Conservation (phyloP, 2,888 invertebrate species). For the Uloborus plumipes region DNA sequence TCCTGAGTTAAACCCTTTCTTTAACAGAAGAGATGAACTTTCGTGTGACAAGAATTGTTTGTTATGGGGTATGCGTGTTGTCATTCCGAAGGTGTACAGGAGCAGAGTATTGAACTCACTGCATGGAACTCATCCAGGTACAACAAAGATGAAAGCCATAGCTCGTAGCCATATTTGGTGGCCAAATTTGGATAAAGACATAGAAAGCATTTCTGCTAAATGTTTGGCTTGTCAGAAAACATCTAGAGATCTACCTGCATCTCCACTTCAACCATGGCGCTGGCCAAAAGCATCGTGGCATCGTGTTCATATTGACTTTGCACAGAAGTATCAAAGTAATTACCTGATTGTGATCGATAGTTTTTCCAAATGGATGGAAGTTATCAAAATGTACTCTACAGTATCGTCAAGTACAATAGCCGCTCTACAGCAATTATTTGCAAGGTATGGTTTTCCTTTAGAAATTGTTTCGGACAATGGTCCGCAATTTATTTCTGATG, state of each 20-base stretch:
- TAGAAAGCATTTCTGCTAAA: neutral
- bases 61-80: conserved; percentile 16
- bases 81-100: conserved; percentile 1
- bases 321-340: conserved; percentile 62
- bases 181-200: conserved; percentile 20
- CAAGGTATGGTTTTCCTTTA: conserved; percentile 29
- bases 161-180: conserved; percentile 26
- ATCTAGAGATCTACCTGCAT: too few relatives aligned
- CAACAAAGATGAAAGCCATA: conserved; percentile 18
- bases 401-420: neutral
- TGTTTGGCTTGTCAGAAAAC: neutral
- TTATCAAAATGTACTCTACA: neutral
- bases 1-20: conserved; percentile 9
- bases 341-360: conserved; percentile 68
- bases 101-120: conserved; percentile 1
- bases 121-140: conserved; percentile 21
- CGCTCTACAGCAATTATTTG: neutral
- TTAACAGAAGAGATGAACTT: conserved; percentile 7
- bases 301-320: conserved; percentile 24
- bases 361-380: neutral
- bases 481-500: conserved; percentile 66
- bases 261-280: neutral
- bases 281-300: conserved; percentile 8
- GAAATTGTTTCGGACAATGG: conserved; percentile 68
- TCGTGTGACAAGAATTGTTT: conserved; percentile 13